Evolutionary conservation across 2,113 vertebrate genomes (phyloP).

Genomic region (Bungarus multicinctus): DNA sequence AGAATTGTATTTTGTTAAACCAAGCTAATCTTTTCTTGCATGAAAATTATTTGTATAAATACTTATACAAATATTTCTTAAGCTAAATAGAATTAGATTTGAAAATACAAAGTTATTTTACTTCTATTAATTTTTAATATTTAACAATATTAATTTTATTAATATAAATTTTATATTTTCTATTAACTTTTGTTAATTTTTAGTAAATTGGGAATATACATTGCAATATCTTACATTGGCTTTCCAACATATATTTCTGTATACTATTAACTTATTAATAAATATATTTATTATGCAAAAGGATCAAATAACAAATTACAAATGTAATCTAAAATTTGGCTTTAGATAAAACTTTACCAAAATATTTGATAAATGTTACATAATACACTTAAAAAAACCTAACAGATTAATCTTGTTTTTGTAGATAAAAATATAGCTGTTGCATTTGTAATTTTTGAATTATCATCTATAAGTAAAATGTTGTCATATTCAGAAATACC

Average conservation of each 20-base stretch:
- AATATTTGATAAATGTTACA: neutral
- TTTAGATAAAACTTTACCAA: neutral
- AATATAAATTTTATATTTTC: neutral
- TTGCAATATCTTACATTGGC: neutral
- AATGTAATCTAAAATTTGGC: neutral
- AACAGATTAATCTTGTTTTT: too few relatives aligned
- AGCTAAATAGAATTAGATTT: neutral
- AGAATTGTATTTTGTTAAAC: slow-evolving; percentile 28
- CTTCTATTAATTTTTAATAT: slow-evolving; percentile 17
- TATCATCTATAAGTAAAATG: neutral
- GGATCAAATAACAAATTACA: neutral
- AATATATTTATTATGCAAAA: neutral
- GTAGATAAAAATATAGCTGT: neutral
- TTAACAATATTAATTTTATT: neutral
- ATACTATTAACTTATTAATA: neutral
- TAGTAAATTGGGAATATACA: neutral
- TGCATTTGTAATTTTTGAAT: neutral
- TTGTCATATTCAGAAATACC: neutral
- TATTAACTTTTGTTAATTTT: neutral
- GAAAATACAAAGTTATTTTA: neutral
- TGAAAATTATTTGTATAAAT: neutral
- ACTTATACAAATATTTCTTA: neutral
- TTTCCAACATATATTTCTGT: neutral
- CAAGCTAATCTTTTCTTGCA: slow-evolving; percentile 55
- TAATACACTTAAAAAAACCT: neutral